A percentile compares a stretch with the other conserved stretches of the same genome.
These are phyloP conservation scores for Ommatoiulus sabulosus DNA, from an alignment of 2,888 invertebrate species.

Conservation along the genomic window DNA sequence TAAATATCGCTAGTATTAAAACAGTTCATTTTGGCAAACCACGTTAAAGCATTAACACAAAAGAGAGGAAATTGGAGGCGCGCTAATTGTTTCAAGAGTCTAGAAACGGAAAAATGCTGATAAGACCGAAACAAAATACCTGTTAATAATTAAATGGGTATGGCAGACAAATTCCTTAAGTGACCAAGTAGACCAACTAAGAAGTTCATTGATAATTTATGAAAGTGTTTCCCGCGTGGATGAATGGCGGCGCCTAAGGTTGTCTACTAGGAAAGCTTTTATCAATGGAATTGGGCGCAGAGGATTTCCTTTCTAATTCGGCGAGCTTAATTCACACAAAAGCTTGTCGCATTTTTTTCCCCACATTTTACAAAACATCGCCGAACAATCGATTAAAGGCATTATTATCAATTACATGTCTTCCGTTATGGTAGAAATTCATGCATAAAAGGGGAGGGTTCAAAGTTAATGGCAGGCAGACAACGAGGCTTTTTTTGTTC, in stretches of 20 bases:
- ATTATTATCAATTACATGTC: slow-evolving; percentile 28
- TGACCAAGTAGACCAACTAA: background rate
- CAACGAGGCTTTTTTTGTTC: slow-evolving; percentile 13
- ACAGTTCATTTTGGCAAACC: too few relatives aligned
- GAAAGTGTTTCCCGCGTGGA: background rate
- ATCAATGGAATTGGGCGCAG: background rate
- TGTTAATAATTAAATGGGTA: background rate
- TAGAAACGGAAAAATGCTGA: background rate
- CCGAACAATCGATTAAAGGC: slow-evolving; percentile 38
- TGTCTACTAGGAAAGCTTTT: background rate
- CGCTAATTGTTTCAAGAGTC: too few relatives aligned
- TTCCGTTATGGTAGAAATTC: background rate
- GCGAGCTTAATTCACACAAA: background rate
- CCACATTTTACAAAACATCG: background rate
- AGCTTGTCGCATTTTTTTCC: background rate
- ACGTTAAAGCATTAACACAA: too few relatives aligned
- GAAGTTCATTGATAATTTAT: background rate
- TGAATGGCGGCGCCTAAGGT: background rate
- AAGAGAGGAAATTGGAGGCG: too few relatives aligned
- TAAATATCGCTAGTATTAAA: too few relatives aligned
- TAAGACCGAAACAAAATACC: background rate
- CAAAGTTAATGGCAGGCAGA: slow-evolving; percentile 35
- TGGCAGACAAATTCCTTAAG: background rate
- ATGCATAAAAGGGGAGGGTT: slow-evolving; percentile 32
- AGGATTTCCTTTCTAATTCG: slow-evolving; percentile 7